Evolutionary conservation across 2,797 vertebrate genomes (phyloP).

Genomic region (Oreortyx pictus): DNA sequence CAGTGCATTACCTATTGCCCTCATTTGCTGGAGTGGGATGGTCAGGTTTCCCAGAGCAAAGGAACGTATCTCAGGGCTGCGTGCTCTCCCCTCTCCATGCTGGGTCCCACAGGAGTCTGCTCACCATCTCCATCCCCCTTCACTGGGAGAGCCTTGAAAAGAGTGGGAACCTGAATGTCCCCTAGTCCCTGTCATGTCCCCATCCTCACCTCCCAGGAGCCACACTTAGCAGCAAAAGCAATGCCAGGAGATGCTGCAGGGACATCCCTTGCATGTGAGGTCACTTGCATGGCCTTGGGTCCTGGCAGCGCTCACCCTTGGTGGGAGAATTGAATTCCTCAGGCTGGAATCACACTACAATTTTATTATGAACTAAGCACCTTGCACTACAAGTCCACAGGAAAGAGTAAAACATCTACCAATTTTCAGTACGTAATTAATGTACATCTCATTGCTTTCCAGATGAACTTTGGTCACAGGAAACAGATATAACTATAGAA

Average conservation of each 20-base stretch:
- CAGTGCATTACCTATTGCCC: neutral
- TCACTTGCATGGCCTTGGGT: neutral
- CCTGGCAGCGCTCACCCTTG: fast-evolving
- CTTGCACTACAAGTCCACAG: neutral
- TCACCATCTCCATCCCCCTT: neutral
- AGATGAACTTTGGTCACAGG: neutral
- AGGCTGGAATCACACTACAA: neutral
- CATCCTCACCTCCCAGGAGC: neutral
- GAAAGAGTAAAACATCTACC: neutral
- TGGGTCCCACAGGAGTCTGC: neutral
- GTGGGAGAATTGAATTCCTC: neutral
- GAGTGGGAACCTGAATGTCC: neutral
- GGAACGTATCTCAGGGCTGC: neutral
- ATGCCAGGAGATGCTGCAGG: neutral
- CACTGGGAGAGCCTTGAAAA: neutral
- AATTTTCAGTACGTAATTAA: conserved; percentile 7
- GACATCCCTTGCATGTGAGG: neutral
- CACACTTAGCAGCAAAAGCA: neutral
- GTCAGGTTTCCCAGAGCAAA: neutral
- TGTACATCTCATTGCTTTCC: conserved; percentile 26
- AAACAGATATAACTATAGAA: conserved; percentile 6
- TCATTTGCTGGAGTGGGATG: neutral
- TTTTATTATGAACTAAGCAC: neutral
- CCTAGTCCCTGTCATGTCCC: fast-evolving
- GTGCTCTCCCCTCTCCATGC: neutral